Evolutionary conservation across 2,797 vertebrate species (phyloP), one percentile per base, ranked within the genome.

Genomic region (Tarsius wallacei): DNA sequence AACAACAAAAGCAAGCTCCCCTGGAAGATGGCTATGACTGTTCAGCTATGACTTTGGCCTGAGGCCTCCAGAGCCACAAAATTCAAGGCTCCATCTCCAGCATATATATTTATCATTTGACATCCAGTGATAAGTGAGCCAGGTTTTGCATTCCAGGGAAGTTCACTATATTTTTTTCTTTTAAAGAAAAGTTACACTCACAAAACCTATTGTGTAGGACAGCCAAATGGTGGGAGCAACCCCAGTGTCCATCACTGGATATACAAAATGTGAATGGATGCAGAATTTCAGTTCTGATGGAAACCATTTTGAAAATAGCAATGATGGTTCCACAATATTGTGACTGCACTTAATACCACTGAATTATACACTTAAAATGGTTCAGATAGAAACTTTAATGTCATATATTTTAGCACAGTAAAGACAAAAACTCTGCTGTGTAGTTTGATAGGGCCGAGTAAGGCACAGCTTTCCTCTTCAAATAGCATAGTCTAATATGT

Each of bases 241-340:
- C 1, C 31, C 31, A 57, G 61, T 5, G 1, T 57, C 57, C 16
- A 51, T 49, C n/a, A n/a, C 9, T 33, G 26, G 21, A 28, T 74
- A 49, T 53, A 31, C 26, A 55, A 55, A 85, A n/a, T 26, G n/a
- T 51, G 49, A 81, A 64, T 78, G n/a, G 21, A 71, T 49, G 15
- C 13, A 71, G 70, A 19, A 22, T 76, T 84, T 93, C 36, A 95
- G 12, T 84, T 74, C 7, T 64, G 26, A 81, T 64, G 31, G 66
- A 63, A 80, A 90, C 59, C 59, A 5, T 71, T 90, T 94, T 84
- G 7, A 26, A 87, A 96, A 80, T 26, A 82, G 33, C 51, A 16
- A 9, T 80, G 55, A 70, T 78, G 49, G 15, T 36, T 89, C 13
- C 17, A 86, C 28, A 88, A 73, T 26, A 80, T 33, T 68, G 36